Conservation (phyloP, 2,888 invertebrate species). For the Crematogaster levior region DNA sequence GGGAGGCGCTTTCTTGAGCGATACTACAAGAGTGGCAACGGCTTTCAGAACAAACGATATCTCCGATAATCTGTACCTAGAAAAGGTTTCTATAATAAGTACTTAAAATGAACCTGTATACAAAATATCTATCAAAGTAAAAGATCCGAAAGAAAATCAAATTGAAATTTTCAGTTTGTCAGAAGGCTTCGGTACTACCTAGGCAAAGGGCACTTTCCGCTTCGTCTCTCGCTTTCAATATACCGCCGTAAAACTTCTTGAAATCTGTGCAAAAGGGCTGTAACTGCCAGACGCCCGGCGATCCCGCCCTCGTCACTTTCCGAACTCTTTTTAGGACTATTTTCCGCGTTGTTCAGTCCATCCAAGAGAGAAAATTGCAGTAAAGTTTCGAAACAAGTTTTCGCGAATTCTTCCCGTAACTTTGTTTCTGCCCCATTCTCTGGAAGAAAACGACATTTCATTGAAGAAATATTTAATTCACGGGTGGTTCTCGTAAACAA, state of each 20-base stretch:
- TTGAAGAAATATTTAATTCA: conserved; percentile 13
- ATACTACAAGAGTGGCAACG: conserved; percentile 95
- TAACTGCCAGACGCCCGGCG: conserved; percentile 93
- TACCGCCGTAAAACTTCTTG: conserved; percentile 96
- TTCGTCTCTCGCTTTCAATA: conserved; percentile 93
- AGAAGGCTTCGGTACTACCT: conserved; percentile 86
- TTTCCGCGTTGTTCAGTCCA: conserved; percentile 86
- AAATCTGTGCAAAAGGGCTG: conserved; percentile 96
- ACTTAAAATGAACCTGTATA: conserved; percentile 66
- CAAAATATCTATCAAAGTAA: background rate
- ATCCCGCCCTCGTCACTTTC: conserved; percentile 88
- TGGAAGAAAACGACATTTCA: conserved; percentile 42
- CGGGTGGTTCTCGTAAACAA: background rate
- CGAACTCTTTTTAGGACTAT: conserved; percentile 62
- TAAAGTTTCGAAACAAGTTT: conserved; percentile 98
- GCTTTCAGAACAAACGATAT: conserved; percentile 98
- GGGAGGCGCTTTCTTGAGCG: conserved; percentile 96
- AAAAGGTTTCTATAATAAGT: conserved; percentile 79
- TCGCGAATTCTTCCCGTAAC: conserved; percentile 97
- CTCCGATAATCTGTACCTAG: conserved; percentile 96
- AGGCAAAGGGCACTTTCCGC: conserved; percentile 94
- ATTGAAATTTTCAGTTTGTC: background rate
- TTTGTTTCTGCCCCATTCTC: conserved; percentile 86
- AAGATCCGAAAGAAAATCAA: background rate
- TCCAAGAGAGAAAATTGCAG: conserved; percentile 96